Conservation (phyloP, 1,140 invertebrate species). For the Laodelphax striatellus region DNA sequence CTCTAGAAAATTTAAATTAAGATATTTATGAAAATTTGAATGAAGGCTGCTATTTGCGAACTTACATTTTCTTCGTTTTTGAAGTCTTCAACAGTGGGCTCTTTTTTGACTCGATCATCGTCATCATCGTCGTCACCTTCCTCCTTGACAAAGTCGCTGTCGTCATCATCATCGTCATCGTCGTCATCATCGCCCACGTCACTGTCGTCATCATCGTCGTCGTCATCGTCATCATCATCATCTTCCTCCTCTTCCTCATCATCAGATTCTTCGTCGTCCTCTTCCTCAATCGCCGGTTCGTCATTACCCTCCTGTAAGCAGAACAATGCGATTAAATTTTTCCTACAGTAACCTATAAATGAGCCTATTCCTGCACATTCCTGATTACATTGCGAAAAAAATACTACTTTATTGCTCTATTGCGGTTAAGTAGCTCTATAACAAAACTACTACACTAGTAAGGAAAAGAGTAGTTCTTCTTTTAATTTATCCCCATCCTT, state of each 20-base stretch:
- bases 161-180: not conserved
- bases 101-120: slow-evolving; percentile 1
- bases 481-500: too few species aligned
- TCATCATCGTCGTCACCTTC: not conserved
- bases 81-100: not conserved
- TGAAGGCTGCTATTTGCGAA: too few species aligned
- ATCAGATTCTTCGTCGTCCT: slow-evolving; percentile 23
- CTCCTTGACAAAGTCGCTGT: not conserved
- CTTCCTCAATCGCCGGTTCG: slow-evolving; percentile 23
- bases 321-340: slow-evolving; percentile 2
- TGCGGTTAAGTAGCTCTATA: too few species aligned
- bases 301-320: slow-evolving; percentile 23
- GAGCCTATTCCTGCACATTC: not conserved
- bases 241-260: slow-evolving; percentile 30
- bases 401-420: too few species aligned
- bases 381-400: too few species aligned
- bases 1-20: too few species aligned
- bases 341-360: not conserved
- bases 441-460: too few species aligned
- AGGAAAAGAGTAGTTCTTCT: too few species aligned
- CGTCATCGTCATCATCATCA: slow-evolving; percentile 25
- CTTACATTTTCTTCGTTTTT: slow-evolving; percentile 5
- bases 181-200: slow-evolving; percentile 25
- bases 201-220: slow-evolving; percentile 29
- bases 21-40: too few species aligned